Evolutionary conservation across 2,797 vertebrate species (phyloP).

Genomic region (Malacoraja senta): DNA sequence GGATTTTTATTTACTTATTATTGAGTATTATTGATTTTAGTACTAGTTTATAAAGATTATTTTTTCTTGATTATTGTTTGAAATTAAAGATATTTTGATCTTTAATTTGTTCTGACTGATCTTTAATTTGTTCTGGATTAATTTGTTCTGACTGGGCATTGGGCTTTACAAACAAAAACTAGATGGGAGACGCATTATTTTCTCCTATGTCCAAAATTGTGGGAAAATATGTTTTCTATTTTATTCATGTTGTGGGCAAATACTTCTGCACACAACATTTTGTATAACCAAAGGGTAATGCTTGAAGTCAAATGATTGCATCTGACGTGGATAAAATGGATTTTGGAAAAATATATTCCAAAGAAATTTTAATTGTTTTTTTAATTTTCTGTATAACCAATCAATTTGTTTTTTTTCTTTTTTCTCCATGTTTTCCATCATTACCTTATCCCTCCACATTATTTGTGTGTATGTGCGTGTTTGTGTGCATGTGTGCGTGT

Average conservation of each 20-base stretch:
- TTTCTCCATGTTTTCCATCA: slow-evolving; percentile 53
- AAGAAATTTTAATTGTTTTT: slow-evolving; percentile 55
- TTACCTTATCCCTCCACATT: slow-evolving; percentile 51
- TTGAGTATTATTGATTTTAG: neutral
- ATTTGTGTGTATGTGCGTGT: slow-evolving; percentile 43
- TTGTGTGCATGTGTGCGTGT: slow-evolving; percentile 48
- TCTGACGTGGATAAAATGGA: slow-evolving; percentile 65
- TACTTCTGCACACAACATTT: neutral
- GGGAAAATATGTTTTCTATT: neutral
- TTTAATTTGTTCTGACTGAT: neutral
- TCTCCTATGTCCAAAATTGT: neutral
- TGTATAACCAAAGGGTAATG: neutral
- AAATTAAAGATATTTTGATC: neutral
- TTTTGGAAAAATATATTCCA: slow-evolving; percentile 68
- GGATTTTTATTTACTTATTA: neutral
- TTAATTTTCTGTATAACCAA: slow-evolving; percentile 61
- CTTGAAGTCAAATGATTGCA: slow-evolving; percentile 56
- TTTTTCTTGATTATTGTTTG: neutral
- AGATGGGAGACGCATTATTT: neutral
- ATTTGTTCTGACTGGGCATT: neutral
- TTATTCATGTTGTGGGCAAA: neutral
- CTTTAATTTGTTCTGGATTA: neutral
- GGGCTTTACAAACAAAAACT: neutral
- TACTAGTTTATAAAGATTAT: neutral
- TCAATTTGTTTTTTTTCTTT: slow-evolving; percentile 61